These are phyloP conservation scores for Pentamera pediparva DNA, from an alignment of 53 echinoderm and acorn worm genomes.

Conservation along the genomic window DNA sequence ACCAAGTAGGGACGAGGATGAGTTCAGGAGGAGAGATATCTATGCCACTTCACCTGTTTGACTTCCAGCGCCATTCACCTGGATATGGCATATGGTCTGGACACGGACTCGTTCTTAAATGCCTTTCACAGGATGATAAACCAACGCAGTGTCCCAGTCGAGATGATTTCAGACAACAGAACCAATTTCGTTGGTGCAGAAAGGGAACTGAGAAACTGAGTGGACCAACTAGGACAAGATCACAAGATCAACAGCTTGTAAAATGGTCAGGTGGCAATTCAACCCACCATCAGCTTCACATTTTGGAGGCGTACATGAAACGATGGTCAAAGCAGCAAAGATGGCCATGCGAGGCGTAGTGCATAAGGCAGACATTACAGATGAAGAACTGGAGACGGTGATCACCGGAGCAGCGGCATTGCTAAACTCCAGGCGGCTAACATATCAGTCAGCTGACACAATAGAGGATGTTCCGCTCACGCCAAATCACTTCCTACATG, in stretches of 20 bases:
- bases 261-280: slow-evolving; percentile 5
- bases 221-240: slow-evolving; percentile 2
- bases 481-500: slow-evolving; percentile 26
- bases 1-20: too few species aligned
- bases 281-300: slow-evolving; percentile 5
- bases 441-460: slow-evolving; percentile 17
- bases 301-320: slow-evolving; percentile 28
- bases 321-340: slow-evolving; percentile 24
- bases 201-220: slow-evolving; percentile 3
- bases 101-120: too few species aligned
- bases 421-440: slow-evolving; percentile 20
- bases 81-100: too few species aligned
- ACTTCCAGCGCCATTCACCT: too few species aligned
- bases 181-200: slow-evolving; percentile 17
- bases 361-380: slow-evolving; percentile 24
- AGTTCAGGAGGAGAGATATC: too few species aligned
- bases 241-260: neutral
- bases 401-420: slow-evolving; percentile 5
- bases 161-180: neutral
- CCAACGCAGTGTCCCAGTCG: neutral
- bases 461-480: slow-evolving; percentile 21
- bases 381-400: slow-evolving; percentile 14
- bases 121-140: neutral
- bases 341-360: slow-evolving; percentile 2
- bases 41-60: too few species aligned